Conservation (phyloP, 1,140 invertebrate species). For the Pogonognathellus flavescens region DNA sequence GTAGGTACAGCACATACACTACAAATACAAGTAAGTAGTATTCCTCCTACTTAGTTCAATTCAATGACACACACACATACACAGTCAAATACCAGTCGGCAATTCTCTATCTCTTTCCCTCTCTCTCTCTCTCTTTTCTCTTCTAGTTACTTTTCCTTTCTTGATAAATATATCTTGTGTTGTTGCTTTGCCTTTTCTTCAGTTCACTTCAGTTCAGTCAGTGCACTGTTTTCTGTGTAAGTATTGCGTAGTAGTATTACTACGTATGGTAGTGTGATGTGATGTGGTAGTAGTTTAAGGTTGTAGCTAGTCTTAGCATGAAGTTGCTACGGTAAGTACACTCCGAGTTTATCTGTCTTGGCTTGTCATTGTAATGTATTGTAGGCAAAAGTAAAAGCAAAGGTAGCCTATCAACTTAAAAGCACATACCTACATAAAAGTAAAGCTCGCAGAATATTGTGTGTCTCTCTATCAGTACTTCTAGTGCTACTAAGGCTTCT, state of each 20-base stretch:
- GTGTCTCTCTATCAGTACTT: background rate
- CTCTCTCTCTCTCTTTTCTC: background rate
- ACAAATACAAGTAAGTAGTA: background rate
- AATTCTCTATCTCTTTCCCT: conserved; percentile 23
- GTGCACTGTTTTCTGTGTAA: background rate
- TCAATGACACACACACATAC: background rate
- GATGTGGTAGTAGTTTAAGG: background rate
- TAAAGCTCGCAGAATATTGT: background rate
- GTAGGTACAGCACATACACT: background rate
- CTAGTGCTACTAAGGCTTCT: background rate
- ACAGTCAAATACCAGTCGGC: background rate
- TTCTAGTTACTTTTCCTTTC: background rate
- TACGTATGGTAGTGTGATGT: background rate
- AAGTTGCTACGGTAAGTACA: background rate
- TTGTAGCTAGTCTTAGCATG: background rate
- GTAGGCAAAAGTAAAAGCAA: conserved; percentile 45
- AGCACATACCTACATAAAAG: background rate
- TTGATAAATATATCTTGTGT: no score
- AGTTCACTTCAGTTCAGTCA: background rate
- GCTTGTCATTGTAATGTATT: background rate
- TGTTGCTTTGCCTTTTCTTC: no score
- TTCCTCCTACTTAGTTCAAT: background rate
- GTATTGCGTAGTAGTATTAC: background rate
- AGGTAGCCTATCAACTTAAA: conserved; percentile 37
- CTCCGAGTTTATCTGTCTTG: conserved; percentile 6